These are phyloP conservation scores for Orientallactaga bullata DNA, from an alignment of 2,113 vertebrate genomes.

Conservation along the genomic window DNA sequence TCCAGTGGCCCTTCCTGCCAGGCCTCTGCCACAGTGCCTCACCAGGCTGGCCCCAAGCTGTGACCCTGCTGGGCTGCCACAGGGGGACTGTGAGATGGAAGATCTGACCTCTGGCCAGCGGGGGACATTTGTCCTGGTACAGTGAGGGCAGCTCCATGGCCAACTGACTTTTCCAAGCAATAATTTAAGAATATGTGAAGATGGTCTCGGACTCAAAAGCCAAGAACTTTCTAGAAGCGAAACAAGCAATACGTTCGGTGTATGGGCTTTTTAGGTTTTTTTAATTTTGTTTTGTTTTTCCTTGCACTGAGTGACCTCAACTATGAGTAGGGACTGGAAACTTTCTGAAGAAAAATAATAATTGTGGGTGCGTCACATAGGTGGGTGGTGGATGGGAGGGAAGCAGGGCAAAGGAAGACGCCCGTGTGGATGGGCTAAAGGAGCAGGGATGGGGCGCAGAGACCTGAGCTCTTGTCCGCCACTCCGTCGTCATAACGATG, in stretches of 20 bases:
- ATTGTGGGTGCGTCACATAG: constrained; percentile 49
- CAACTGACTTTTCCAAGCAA: constrained; percentile 87
- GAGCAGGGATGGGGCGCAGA: constrained; percentile 80
- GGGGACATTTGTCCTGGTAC: constrained; percentile 94
- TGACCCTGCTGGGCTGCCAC: constrained; percentile 80
- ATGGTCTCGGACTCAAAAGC: constrained; percentile 84
- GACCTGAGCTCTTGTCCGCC: constrained; percentile 79
- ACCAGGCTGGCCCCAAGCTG: constrained; percentile 74
- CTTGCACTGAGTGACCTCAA: constrained; percentile 89
- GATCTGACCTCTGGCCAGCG: constrained; percentile 85
- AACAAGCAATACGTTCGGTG: constrained; percentile 90
- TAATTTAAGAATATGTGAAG: constrained; percentile 89
- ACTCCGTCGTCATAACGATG: constrained; percentile 73
- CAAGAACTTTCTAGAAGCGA: constrained; percentile 86
- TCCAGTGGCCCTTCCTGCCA: background rate
- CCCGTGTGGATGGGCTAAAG: constrained; percentile 32
- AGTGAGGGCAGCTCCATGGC: constrained; percentile 83
- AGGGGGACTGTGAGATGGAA: constrained; percentile 90
- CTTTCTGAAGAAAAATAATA: constrained; percentile 81
- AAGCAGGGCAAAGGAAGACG: constrained; percentile 61
- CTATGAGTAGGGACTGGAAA: constrained; percentile 83
- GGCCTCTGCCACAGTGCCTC: constrained; percentile 82
- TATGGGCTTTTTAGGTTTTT: constrained; percentile 84
- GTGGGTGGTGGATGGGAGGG: constrained; percentile 73
- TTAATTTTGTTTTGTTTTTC: constrained; percentile 61